Conservation (phyloP, 1,140 invertebrate species). For the Galendromus occidentalis region DNA sequence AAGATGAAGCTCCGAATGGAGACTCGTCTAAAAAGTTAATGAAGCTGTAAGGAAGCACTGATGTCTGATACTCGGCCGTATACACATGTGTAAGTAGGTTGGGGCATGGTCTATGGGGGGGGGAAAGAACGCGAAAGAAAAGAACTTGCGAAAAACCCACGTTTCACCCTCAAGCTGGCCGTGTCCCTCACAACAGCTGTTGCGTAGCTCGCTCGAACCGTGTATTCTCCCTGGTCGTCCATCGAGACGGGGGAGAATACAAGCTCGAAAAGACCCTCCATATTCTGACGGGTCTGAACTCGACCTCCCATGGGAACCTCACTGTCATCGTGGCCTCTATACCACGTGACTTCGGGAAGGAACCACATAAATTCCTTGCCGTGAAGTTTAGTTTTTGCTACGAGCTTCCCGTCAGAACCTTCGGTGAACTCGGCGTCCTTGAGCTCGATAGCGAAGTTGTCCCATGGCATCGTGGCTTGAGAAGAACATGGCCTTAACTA, state of each 20-base stretch:
- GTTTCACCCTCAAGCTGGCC: background rate
- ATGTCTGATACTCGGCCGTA: background rate
- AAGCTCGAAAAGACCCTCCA: constrained; percentile 8
- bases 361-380: constrained; percentile 1
- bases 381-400: constrained; percentile 13
- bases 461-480: background rate
- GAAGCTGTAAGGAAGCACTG: background rate
- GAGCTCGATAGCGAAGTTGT: background rate
- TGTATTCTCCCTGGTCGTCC: background rate
- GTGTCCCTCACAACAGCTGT: background rate
- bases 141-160: background rate
- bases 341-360: background rate
- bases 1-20: background rate
- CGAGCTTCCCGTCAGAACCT: background rate
- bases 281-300: background rate
- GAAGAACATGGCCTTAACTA: constrained; percentile 7
- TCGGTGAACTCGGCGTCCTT: background rate
- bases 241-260: background rate
- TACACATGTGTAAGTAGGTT: background rate
- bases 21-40: no score
- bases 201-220: background rate
- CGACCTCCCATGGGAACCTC: background rate
- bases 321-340: background rate
- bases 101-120: background rate
- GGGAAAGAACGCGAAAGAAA: background rate